Evolutionary conservation across 2,113 vertebrate genomes (phyloP), one percentile per base, ranked within the genome.

Genomic region (Pimephales promelas): DNA sequence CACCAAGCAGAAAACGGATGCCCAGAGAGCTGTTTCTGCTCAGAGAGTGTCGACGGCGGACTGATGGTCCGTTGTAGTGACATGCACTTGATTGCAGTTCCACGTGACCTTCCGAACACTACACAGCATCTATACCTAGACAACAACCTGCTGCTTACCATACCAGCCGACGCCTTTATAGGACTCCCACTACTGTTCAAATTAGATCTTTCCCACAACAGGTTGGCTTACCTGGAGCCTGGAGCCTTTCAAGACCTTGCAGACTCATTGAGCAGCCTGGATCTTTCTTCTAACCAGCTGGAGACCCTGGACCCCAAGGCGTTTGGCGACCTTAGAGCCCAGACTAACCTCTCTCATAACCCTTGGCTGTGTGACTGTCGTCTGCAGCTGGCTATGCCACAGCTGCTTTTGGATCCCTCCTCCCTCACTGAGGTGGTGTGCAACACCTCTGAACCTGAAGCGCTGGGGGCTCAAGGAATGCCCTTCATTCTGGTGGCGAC

Each of bases 291-390:
- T 79, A 92, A 92, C 54, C 83, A 4, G 1, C 87, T 91, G 72
- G 0, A 88, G 88, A 62, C 87, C 0, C 86, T 97, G 28, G 95
- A 97, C 49, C 92, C 95, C 62, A 92, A 93, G 0, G 75, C 92
- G 77, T 94, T 97, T 0, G 74, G 86, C 45, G 92, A 91, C 70
- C 86, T 97, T 81, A 93, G 93, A 62, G 92, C 94, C 76, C 92
- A 92, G 74, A 93, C 94, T 88, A 96, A 96, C 89, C 94, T 97
- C 26, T 96, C 94, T 0, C 88, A 93, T 89, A 97, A 97, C 88
- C 96, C 94, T 0, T 97, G 96, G 96, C 93, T 87, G 88, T 97
- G 96, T 0, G 95, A 97, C 92, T 97, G 96, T 34, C 91, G 91
- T 72, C 95, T 96, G 87, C 96, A 97, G 92, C 95, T 96, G 91